Evolutionary conservation across 2,888 invertebrate genomes (phyloP), one percentile per base, ranked within the genome.

Genomic region (Panopea generosa): DNA sequence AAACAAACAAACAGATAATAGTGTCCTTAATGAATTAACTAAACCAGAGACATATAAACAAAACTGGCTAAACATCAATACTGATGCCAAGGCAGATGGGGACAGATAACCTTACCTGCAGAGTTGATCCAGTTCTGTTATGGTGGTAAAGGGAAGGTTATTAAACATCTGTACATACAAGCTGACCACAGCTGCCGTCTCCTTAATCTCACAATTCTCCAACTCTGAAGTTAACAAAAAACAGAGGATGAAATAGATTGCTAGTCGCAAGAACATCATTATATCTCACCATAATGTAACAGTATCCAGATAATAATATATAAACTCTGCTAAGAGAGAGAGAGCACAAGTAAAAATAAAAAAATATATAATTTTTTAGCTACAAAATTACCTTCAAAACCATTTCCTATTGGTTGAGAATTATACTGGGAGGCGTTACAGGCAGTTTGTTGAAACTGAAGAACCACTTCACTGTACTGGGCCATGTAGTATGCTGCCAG

Each of bases 31-130:
- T n/a, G n/a, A n/a, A n/a, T n/a, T n/a, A n/a, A n/a, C n/a, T n/a
- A n/a, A n/a, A n/a, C n/a, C n/a, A n/a, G n/a, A n/a, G n/a, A n/a
- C n/a, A n/a, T n/a, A n/a, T n/a, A n/a, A n/a, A n/a, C n/a, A n/a
- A n/a, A n/a, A n/a, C n/a, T n/a, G n/a, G n/a, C n/a, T n/a, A n/a
- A n/a, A n/a, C n/a, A n/a, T n/a, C n/a, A n/a, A n/a, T n/a, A n/a
- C n/a, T n/a, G n/a, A n/a, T n/a, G n/a, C n/a, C n/a, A n/a, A n/a
- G n/a, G n/a, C n/a, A n/a, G n/a, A n/a, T n/a, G n/a, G n/a, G n/a
- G n/a, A n/a, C n/a, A n/a, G n/a, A n/a, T n/a, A n/a, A n/a, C 1
- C 43, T 26, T 66, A 75, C 75, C 70, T 55, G 27, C 75, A 75
- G 9, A 66, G 40, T 4, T 57, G 38, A 4, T 71, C 52, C 38